phyloP scores from a whole-genome alignment of 2,888 invertebrate species.

The Pachydiplax longipennis region DNA sequence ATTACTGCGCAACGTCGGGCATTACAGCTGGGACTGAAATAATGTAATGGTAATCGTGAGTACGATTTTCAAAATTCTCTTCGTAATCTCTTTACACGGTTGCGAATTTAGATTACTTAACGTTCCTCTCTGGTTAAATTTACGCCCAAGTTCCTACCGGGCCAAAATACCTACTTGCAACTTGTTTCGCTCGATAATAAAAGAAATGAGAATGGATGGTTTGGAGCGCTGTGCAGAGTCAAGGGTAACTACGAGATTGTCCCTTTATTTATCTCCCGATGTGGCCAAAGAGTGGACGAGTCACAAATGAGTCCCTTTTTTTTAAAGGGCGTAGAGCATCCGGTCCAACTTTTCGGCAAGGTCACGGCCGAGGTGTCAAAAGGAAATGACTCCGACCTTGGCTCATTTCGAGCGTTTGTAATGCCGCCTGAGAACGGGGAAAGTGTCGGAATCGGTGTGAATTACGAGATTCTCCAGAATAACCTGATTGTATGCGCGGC shows the following conservation, averaged over 20 bases:
- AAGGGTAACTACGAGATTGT: not conserved
- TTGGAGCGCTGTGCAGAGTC: not conserved
- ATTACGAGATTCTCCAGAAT: not conserved
- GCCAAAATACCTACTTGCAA: not conserved
- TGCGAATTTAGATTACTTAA: not conserved
- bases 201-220: not conserved
- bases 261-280: not conserved
- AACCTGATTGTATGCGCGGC: too few species aligned
- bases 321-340: not conserved
- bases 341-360: not conserved
- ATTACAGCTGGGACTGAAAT: too few species aligned
- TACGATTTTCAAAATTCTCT: too few species aligned
- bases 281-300: not conserved
- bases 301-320: not conserved
- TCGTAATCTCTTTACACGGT: not conserved
- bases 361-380: not conserved
- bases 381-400: not conserved
- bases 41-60: too few species aligned
- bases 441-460: not conserved
- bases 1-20: too few species aligned
- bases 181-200: too few species aligned
- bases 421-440: not conserved
- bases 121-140: not conserved
- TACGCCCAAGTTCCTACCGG: not conserved
- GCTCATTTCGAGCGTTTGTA: not conserved